Evolutionary conservation across 2,888 invertebrate species (phyloP).

Genomic region (Eugnorisma glareosa): DNA sequence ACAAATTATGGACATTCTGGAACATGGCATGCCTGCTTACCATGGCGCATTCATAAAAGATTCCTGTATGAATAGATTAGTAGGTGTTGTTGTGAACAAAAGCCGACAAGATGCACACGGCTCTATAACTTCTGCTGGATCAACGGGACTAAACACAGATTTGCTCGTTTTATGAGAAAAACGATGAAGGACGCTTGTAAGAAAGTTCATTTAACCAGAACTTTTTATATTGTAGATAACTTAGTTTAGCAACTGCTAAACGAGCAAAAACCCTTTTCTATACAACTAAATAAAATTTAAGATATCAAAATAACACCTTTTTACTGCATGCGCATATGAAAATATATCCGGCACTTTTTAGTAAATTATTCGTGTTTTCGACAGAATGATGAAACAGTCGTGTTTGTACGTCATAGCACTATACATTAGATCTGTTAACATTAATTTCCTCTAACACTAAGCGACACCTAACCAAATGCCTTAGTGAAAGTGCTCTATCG

Average conservation of each 20-base stretch:
- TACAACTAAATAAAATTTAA: no score
- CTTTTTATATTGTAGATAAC: no score
- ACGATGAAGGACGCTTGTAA: conserved; percentile 1
- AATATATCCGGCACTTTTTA: no score
- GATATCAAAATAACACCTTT: no score
- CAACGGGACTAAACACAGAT: neutral
- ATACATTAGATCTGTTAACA: no score
- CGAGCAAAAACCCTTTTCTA: no score
- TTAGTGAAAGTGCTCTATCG: neutral
- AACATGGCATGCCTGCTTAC: conserved; percentile 25
- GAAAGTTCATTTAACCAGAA: conserved; percentile 5
- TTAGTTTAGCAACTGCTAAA: no score
- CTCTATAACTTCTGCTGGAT: neutral
- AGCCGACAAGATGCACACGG: neutral
- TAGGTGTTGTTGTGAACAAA: conserved; percentile 29
- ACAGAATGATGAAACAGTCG: no score
- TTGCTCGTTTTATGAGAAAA: neutral
- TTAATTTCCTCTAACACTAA: no score
- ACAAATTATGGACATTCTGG: conserved; percentile 45
- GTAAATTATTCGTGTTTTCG: no score
- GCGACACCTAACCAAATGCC: neutral
- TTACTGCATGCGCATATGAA: no score
- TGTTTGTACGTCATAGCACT: no score
- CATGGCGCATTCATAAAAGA: conserved; percentile 30
- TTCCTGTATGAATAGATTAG: conserved; percentile 34